Evolutionary conservation across 2,113 vertebrate species (phyloP), one percentile per base, ranked within the genome.

Genomic region (Nipponia nippon): DNA sequence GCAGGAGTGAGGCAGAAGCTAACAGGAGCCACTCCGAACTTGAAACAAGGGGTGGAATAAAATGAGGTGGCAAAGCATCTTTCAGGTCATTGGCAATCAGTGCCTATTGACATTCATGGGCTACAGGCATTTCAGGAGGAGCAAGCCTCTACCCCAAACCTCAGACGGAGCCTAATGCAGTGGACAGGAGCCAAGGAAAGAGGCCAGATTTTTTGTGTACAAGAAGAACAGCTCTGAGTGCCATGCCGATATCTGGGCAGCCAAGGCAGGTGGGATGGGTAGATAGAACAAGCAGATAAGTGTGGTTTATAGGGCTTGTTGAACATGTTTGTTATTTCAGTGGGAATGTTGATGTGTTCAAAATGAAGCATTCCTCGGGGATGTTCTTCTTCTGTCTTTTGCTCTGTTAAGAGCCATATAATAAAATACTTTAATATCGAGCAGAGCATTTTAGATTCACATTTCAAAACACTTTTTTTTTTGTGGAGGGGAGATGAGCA

Each of bases 321-420:
- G 77, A 81, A 85, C 2, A 2, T 89, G 71, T 94, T 96, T 96
- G 82, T 91, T 97, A 40, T 95, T 96, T 78, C 87, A 95, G 65
- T 32, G 70, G 61, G 87, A 89, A 87, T 79, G 92, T 58, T 91
- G 89, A 92, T 82, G 65, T 84, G 61, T 71, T 97, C 61, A 70
- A 97, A 95, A 96, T 87, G 52, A 95, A 94, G 75, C 93, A 93
- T 92, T 96, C 94, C 91, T 69, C 36, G 16, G 87, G 65, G 78
- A 73, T 92, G 58, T 87, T 89, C 16, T 66, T 58, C 66, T 38
- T 87, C 75, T 70, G 34, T 63, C 73, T 95, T 92, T 79, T 78
- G 18, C 61, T 89, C 81, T 84, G 40, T 44, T 87, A 72, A 87
- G 61, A 85, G 27, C 30, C 44, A 7, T 82, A 53, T 42, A 94